Evolutionary conservation across 2,113 vertebrate species (phyloP).

Genomic region (Sylvilagus bachmani): DNA sequence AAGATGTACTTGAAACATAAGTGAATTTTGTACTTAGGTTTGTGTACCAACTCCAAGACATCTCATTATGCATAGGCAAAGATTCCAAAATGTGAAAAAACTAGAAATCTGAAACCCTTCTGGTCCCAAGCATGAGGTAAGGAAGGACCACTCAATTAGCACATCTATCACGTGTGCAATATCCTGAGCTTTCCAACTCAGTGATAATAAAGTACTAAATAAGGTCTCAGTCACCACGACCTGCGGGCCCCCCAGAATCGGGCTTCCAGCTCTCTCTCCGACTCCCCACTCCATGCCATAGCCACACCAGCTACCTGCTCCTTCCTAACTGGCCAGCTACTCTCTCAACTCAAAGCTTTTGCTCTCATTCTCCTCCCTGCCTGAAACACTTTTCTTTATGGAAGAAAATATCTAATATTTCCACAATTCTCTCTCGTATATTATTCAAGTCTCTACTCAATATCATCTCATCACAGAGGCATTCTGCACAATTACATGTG

Average conservation of each 20-base stretch:
- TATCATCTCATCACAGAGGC: not conserved
- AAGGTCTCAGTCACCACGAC: not conserved
- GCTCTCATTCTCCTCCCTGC: not conserved
- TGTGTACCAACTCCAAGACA: too few relatives aligned
- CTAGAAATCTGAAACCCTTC: too few relatives aligned
- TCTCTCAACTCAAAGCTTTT: not conserved
- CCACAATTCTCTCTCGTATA: not conserved
- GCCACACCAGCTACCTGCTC: not conserved
- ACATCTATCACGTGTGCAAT: not conserved
- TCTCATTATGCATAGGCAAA: too few relatives aligned
- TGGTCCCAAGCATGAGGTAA: too few relatives aligned
- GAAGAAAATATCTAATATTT: not conserved
- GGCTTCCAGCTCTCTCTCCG: not conserved
- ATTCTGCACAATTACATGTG: not conserved
- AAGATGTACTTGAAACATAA: too few relatives aligned
- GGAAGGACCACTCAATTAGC: too few relatives aligned
- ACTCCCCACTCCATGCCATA: not conserved
- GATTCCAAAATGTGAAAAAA: too few relatives aligned
- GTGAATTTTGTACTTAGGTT: too few relatives aligned
- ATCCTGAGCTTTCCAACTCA: not conserved
- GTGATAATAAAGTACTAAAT: not conserved
- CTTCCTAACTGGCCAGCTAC: too few relatives aligned
- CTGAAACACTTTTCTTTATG: not conserved
- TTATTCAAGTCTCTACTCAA: not conserved
- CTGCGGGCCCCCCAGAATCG: accelerated